These are phyloP conservation scores for Lepidurus packardi DNA, from an alignment of 1,140 invertebrate species.

Conservation along the genomic window DNA sequence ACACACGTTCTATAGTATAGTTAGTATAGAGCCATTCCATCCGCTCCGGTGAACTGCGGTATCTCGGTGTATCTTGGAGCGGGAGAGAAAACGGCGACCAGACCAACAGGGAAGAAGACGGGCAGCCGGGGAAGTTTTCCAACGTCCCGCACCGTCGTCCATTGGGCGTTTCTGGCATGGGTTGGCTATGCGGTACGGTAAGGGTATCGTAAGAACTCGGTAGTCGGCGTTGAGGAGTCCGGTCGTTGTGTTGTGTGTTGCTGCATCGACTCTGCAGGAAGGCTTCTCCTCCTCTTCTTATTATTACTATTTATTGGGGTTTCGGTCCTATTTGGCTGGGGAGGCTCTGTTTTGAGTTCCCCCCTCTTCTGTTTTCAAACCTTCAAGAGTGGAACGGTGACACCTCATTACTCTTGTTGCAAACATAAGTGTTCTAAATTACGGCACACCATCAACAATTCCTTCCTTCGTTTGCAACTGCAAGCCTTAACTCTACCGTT, in stretches of 20 bases:
- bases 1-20: not conserved
- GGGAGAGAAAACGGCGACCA: not conserved
- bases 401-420: no score
- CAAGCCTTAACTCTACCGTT: no score
- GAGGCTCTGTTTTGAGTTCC: no score
- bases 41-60: not conserved
- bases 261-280: not conserved
- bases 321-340: no score
- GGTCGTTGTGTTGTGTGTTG: slow-evolving; percentile 19
- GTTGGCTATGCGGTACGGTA: not conserved
- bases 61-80: not conserved
- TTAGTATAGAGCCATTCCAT: not conserved
- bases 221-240: slow-evolving; percentile 20
- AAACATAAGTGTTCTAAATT: no score
- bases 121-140: slow-evolving; percentile 11
- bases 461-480: no score
- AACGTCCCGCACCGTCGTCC: slow-evolving; percentile 8
- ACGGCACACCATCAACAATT: no score
- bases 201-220: not conserved
- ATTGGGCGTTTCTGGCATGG: not conserved
- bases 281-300: no score
- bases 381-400: no score
- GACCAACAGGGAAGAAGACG: slow-evolving; percentile 5
- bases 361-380: no score
- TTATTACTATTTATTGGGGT: no score